Evolutionary conservation across 1,140 invertebrate species (phyloP), one percentile per base, ranked within the genome.

Genomic region (Melitaea cinxia): DNA sequence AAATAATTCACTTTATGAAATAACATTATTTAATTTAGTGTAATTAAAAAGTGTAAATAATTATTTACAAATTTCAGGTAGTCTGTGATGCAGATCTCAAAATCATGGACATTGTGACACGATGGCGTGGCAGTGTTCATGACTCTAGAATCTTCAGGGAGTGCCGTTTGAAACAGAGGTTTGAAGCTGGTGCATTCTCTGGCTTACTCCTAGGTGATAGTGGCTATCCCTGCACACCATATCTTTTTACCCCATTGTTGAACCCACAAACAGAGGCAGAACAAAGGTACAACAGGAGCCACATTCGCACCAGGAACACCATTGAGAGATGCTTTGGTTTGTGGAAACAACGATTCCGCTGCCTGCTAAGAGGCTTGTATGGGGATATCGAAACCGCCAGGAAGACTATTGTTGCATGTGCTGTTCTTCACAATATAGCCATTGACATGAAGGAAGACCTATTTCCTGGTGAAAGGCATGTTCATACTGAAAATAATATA

Each of bases 111-210:
- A n/a, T n/a, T n/a, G n/a, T n/a, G n/a, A n/a, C n/a, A n/a, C n/a
- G n/a, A n/a, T n/a, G n/a, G n/a, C n/a, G n/a, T n/a, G n/a, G n/a
- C 82, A 42, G 71, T 80, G 39, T 78, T 89, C 49, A 50, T 61
- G 59, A 62, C 35, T 54, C 59, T 1, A 21, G 59, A 6, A 68
- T 52, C 37, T 68, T 62, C 45, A 37, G 55, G 14, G 56, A 45
- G 7, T 23, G 37, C 24, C 6, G 60, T 5, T 47, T 63, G 19
- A 63, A 59, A 30, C 47, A 63, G 24, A 58, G 49, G 50, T 68
- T 63, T 68, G 66, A 63, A 37, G 37, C 54, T 53, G 66, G 60
- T 80, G 6, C 37, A 77, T 21, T 72, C 72, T 2, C 54, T 1
- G 66, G 66, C 1, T 24, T 63, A 59, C n/a, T 69, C 9, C 19